Base-by-base conservation (phyloP, 2,113 vertebrate genomes). In the Neoarius graeffei region DNA sequence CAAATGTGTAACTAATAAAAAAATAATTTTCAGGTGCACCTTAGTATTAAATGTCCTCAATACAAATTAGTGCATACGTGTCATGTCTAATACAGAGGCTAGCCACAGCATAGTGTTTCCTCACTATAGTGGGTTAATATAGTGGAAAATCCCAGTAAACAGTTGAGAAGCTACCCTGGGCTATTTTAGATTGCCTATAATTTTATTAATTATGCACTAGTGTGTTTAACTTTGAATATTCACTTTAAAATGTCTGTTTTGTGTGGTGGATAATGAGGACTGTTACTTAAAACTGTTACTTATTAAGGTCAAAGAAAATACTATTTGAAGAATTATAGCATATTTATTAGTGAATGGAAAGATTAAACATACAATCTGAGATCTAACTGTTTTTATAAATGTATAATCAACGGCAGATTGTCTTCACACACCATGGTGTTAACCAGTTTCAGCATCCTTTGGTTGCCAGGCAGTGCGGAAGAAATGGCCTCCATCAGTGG, bases 361-460 rank as follows among this genome's bases (percentile, higher is more conserved):
- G 30, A 35, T 8, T 35, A 52, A 30, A 48, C 14, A 54, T 62
- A 56, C 48, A 5, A 48, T 30, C 1, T 3, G 5, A 60, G 13
- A 48, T 50, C 9, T n/a, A 35, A 42, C 42, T 67, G 27, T 71
- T 79, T 30, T 73, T 59, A 23, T 57, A 57, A 27, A 14, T 17
- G 25, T 67, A 48, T 76, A 48, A 50, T 84, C 67, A 85, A 81
- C 17, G 69, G 85, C 50, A 82, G 69, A 20, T 84, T 81, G 89
- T 92, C 13, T 25, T 85, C 56, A 90, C 79, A 88, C 90, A 82
- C 86, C 87, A 56, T 91, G 91, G 93, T 91, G 90, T 92, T 91
- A 94, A 93, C 91, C 88, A 89, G 80, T 87, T 89, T 85, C 91
- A 54, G 90, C 94, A 95, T 93, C 93, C 86, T 17, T 1, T 64